Base-by-base conservation (phyloP, 2,113 vertebrate species). In the Tetrax tetrax region DNA sequence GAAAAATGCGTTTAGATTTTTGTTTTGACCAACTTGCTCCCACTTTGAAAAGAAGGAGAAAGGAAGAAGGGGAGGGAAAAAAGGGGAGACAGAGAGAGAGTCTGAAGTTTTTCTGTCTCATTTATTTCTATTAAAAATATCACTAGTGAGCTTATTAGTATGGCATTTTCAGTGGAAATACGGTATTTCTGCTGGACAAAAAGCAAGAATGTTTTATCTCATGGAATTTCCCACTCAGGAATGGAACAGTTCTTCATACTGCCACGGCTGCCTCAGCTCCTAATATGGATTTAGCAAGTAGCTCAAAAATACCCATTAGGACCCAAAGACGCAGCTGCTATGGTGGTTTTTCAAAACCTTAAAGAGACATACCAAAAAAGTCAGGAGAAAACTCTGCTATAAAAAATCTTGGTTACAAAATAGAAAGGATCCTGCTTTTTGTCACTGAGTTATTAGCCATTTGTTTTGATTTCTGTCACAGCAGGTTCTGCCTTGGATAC, bases 171-270 rank as follows among this genome's bases (percentile, higher is more conserved):
- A 76, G 94, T 94, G 92, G 95, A 96, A 97, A 97, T 89, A 92
- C 47, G 91, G 51, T 88, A 95, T 97, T 96, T 97, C 97, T 94
- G 69, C 90, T 94, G 97, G 97, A 98, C 91, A 94, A 90, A 91
- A 66, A 76, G 85, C 96, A 97, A 96, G 90, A 94, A 95, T 93
- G 79, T 93, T 97, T 95, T 96, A 94, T 97, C 96, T 97, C 89
- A 95, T 97, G 97, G 97, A 97, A 97, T 98, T 97, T 98, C 96
- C 86, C 93, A 94, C 90, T 97, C 91, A 96, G 96, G 89, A 97
- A 92, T 79, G 95, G 96, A 95, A 94, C 54, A 90, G 93, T 95
- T 97, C 89, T 97, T 94, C 93, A 77, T 81, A 59, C 86, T 97
- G 90, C 90, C 48, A 54, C 20, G 2, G 65, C 89, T 63, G 89